phyloP scores from a whole-genome alignment of 23 tunicate genomes.

The Aplidium turbinatum region DNA sequence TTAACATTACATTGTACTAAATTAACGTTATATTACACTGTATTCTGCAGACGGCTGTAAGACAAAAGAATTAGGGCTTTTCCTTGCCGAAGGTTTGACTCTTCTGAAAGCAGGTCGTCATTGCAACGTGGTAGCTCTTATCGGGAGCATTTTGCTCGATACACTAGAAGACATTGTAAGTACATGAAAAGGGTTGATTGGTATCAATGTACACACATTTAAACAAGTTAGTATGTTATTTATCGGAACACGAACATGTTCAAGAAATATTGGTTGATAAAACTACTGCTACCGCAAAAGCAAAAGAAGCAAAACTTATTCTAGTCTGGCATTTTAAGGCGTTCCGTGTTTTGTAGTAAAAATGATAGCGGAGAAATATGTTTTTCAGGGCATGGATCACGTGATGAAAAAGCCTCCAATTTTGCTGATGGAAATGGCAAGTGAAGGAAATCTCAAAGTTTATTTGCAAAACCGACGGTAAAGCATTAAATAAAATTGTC shows the following conservation, averaged over 20 bases:
- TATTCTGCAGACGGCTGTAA: constrained; percentile 61
- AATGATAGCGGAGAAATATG: neutral
- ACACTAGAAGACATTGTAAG: constrained; percentile 39
- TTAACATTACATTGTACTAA: too few species aligned
- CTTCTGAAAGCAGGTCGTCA: constrained; percentile 60
- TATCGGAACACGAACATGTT: too few species aligned
- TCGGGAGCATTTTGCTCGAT: constrained; percentile 68
- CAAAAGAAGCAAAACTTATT: too few species aligned
- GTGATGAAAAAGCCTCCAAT: constrained; percentile 43
- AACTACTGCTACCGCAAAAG: too few species aligned
- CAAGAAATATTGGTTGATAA: too few species aligned
- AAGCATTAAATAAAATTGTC: neutral
- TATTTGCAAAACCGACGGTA: constrained; percentile 38
- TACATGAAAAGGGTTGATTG: too few species aligned
- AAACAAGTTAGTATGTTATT: too few species aligned
- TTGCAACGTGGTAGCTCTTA: constrained; percentile 53
- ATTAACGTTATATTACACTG: neutral
- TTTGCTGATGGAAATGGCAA: constrained; percentile 52
- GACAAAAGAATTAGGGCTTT: constrained; percentile 62
- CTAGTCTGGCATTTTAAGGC: too few species aligned
- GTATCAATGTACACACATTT: too few species aligned
- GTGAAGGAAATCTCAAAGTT: constrained; percentile 54
- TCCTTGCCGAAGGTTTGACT: constrained; percentile 67
- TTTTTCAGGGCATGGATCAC: constrained; percentile 8
- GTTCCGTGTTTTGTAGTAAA: too few species aligned